phyloP scores from a whole-genome alignment of 1,140 invertebrate genomes.

The Pectinophora gossypiella region DNA sequence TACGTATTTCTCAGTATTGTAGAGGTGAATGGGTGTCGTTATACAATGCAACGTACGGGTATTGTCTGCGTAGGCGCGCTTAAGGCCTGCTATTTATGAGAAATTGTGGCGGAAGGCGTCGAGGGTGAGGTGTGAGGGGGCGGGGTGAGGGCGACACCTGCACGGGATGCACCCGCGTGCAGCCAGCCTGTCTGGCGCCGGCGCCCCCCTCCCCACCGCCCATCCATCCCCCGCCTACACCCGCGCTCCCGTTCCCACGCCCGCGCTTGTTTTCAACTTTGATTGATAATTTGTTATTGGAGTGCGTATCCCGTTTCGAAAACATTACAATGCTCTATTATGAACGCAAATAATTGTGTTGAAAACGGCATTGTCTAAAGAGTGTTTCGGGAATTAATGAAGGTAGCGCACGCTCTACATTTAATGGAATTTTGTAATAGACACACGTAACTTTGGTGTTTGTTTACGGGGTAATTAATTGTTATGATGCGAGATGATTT shows the following conservation, averaged over 20 bases:
- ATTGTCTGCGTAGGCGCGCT: background rate
- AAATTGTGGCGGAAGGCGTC: background rate
- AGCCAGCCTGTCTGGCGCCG: conserved; percentile 61
- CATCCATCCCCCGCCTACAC: conserved; percentile 11
- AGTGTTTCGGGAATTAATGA: no score
- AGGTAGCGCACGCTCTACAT: no score
- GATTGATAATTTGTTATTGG: conserved; percentile 72
- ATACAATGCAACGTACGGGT: no score
- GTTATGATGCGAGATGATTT: no score
- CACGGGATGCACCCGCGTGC: conserved; percentile 60
- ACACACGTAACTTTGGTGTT: no score
- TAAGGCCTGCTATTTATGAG: background rate
- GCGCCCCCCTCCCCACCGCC: conserved; percentile 12
- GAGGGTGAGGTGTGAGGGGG: conserved; percentile 11
- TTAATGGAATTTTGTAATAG: no score
- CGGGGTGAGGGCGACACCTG: conserved; percentile 39
- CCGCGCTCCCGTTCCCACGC: conserved; percentile 29
- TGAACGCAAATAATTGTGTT: background rate
- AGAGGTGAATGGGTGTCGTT: no score
- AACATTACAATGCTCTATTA: conserved; percentile 41
- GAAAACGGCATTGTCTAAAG: no score
- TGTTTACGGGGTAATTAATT: no score
- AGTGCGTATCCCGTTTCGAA: conserved; percentile 47
- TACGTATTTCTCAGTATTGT: no score
- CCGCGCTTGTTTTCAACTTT: conserved; percentile 67